Evolutionary conservation across 2,888 invertebrate genomes (phyloP).

Genomic region (Trileptium ribeirensis): DNA sequence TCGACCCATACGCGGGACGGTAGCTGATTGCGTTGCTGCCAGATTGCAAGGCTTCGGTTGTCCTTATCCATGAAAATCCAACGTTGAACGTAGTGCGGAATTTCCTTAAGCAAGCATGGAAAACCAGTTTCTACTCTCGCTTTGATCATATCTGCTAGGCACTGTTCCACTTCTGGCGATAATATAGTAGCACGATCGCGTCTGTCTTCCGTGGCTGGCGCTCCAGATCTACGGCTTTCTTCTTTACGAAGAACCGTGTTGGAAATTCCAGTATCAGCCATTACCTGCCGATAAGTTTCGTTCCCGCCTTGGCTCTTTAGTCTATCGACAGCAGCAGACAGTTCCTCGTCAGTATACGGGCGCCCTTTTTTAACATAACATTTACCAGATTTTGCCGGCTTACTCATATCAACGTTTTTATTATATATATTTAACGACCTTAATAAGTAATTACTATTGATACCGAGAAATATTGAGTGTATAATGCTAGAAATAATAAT

Average conservation of each 20-base stretch:
- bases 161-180: not conserved
- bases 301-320: not conserved
- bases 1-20: not conserved
- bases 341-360: not conserved
- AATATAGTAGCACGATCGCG: not conserved
- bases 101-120: not conserved
- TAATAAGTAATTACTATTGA: no score
- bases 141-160: not conserved
- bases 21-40: not conserved
- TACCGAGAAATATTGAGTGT: no score
- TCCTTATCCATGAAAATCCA: not conserved
- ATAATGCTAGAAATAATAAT: no score
- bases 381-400: no score
- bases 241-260: not conserved
- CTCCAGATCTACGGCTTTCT: not conserved
- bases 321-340: not conserved
- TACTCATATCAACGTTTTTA: no score
- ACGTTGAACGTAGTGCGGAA: not conserved
- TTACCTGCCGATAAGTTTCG: not conserved
- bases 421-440: no score
- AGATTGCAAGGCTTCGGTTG: not conserved
- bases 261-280: not conserved
- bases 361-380: not conserved
- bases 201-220: not conserved
- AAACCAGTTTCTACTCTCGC: not conserved